Percentiles rank a stretch among this genome's conserved stretches.
phyloP scores from a whole-genome alignment of 2,797 vertebrate species.

The Choloepus didactylus region DNA sequence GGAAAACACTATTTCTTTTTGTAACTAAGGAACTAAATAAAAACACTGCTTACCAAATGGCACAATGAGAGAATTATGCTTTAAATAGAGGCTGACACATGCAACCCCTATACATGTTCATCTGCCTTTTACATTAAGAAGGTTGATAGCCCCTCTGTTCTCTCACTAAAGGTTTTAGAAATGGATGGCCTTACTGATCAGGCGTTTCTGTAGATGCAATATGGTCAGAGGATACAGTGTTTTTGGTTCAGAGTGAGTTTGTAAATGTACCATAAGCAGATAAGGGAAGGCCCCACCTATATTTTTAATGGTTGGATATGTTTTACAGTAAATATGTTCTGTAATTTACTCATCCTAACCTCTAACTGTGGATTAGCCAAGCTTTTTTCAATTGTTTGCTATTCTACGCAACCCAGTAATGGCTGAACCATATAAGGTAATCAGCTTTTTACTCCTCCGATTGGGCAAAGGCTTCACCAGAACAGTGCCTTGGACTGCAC shows the following conservation, averaged over 20 bases:
- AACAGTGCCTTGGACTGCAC: background rate
- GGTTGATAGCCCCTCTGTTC: background rate
- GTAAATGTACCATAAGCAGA: background rate
- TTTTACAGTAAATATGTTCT: background rate
- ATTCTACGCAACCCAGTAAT: background rate
- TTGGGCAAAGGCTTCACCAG: background rate
- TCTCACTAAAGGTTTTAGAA: slow-evolving; percentile 61
- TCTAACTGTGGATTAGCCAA: background rate
- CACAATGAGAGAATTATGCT: slow-evolving; percentile 85
- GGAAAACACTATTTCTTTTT: slow-evolving; percentile 82
- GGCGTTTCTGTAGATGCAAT: background rate
- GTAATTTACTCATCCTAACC: background rate
- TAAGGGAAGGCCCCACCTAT: background rate
- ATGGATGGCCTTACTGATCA: background rate
- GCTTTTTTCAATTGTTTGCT: background rate
- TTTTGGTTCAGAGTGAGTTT: background rate
- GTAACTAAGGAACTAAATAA: slow-evolving; percentile 71
- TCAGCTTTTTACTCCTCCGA: background rate
- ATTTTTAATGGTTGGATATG: background rate
- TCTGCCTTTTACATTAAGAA: background rate
- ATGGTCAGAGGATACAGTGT: background rate
- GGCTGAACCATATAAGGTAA: background rate
- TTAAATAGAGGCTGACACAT: slow-evolving; percentile 81
- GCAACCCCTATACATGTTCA: slow-evolving; percentile 74
- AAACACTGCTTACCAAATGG: slow-evolving; percentile 71